phyloP scores from a whole-genome alignment of 2,888 invertebrate species.

The Ectemnius cavifrons region DNA sequence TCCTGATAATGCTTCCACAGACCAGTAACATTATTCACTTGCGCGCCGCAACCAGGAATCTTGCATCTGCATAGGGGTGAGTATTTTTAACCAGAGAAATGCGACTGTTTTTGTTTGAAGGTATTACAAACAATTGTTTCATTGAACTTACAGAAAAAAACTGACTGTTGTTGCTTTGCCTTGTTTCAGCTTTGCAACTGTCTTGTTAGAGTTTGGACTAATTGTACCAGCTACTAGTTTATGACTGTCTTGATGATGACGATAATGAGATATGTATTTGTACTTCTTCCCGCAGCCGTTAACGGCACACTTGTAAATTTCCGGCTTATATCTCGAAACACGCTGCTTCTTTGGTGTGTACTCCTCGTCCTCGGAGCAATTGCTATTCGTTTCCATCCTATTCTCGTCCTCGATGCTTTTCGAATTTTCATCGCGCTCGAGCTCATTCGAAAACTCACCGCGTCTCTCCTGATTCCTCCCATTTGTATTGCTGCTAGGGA shows the following conservation, averaged over 20 bases:
- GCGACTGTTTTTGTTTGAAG: neutral
- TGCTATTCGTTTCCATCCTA: slow-evolving; percentile 62
- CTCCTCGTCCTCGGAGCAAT: slow-evolving; percentile 75
- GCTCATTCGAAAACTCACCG: slow-evolving; percentile 66
- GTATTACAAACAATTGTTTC: neutral
- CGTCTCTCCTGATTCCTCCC: slow-evolving; percentile 69
- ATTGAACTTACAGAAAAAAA: slow-evolving; percentile 72
- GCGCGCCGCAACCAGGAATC: slow-evolving; percentile 75
- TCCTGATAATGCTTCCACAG: slow-evolving; percentile 76
- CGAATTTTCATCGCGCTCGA: slow-evolving; percentile 61
- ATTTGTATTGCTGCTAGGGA: slow-evolving; percentile 40
- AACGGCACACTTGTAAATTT: slow-evolving; percentile 74
- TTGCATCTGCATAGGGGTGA: slow-evolving; percentile 67
- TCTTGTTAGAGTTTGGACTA: slow-evolving; percentile 64
- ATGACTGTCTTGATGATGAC: slow-evolving; percentile 76
- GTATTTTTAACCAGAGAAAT: neutral
- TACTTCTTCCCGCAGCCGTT: slow-evolving; percentile 76
- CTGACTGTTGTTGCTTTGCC: slow-evolving; percentile 74
- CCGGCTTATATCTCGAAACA: slow-evolving; percentile 76
- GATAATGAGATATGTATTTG: slow-evolving; percentile 76
- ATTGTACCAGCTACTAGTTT: slow-evolving; percentile 66
- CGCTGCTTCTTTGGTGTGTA: slow-evolving; percentile 76
- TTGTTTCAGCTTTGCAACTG: slow-evolving; percentile 67
- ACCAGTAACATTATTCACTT: slow-evolving; percentile 72
- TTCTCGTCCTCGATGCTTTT: slow-evolving; percentile 61